A percentile compares a stretch with the other conserved stretches of the same genome.
Conservation (phyloP, 2,797 vertebrate genomes). For the Phataginus tricuspis region DNA sequence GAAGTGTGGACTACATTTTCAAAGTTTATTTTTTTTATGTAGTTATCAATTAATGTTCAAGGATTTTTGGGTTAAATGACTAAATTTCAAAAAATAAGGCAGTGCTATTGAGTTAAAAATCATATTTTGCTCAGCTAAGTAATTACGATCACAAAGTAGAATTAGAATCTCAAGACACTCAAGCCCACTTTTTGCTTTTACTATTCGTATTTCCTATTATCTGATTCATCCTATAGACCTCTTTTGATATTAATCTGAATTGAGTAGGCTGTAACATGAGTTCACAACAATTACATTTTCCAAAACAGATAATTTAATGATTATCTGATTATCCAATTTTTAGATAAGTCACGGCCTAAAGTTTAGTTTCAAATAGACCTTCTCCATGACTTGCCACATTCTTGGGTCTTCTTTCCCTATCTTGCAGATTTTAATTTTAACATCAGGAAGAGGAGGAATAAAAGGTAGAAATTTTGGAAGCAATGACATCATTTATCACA, state of each 20-base stretch:
- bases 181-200: background rate
- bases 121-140: background rate
- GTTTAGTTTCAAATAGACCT: constrained; percentile 1
- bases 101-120: background rate
- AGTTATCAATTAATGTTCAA: background rate
- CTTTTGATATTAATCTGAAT: background rate
- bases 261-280: background rate
- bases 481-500: background rate
- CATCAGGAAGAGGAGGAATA: background rate
- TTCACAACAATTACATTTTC: background rate
- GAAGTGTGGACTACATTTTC: background rate
- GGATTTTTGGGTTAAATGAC: background rate
- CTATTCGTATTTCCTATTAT: background rate
- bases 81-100: background rate
- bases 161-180: background rate
- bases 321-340: background rate
- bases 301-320: constrained; percentile 2
- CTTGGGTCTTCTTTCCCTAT: background rate
- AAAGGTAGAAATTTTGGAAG: background rate
- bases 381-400: background rate
- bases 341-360: background rate
- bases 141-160: background rate
- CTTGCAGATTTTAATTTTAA: constrained; percentile 44
- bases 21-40: background rate
- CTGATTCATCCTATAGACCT: background rate